Evolutionary conservation across 2,888 invertebrate genomes (phyloP).

Genomic region (Pycnomerus fuliginosus): DNA sequence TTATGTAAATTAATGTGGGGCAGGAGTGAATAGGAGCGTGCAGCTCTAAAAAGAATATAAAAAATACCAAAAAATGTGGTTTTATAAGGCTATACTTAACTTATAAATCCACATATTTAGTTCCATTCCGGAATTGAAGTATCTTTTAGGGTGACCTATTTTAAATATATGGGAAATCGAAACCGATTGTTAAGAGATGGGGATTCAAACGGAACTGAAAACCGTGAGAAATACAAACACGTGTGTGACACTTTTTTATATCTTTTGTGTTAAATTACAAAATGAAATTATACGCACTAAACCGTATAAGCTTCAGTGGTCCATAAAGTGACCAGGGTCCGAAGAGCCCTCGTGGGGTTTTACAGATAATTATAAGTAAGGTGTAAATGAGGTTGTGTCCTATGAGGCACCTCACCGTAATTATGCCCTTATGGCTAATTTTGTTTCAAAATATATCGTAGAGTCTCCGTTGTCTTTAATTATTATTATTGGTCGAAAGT

Average conservation of each 20-base stretch:
- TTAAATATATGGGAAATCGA: conserved; percentile 13
- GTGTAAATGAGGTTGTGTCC: conserved; percentile 36
- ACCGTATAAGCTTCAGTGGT: too few species aligned
- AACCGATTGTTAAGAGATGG: conserved; percentile 4
- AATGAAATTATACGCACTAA: too few species aligned
- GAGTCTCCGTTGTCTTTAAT: too few species aligned
- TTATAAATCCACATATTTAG: conserved; percentile 24
- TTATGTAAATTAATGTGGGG: conserved; percentile 41
- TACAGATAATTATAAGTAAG: conserved; percentile 37
- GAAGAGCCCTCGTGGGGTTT: conserved; percentile 33
- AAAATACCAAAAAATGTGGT: conserved; percentile 28
- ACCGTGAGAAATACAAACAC: conserved; percentile 26
- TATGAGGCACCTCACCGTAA: conserved; percentile 32
- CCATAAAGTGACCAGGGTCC: conserved; percentile 32
- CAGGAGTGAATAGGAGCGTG: conserved; percentile 35
- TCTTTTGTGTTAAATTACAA: too few species aligned
- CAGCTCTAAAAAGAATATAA: conserved; percentile 31
- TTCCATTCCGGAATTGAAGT: conserved; percentile 16
- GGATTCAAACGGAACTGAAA: conserved; percentile 3
- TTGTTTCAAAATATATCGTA: conserved; percentile 27
- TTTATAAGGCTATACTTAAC: conserved; percentile 21
- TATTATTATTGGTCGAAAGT: too few species aligned
- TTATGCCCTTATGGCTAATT: conserved; percentile 32
- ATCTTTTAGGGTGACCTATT: conserved; percentile 18
- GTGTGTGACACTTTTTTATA: conserved; percentile 6